Percentiles rank a stretch among this genome's conserved stretches.
These are phyloP conservation scores for Oreocharis arfaki DNA, from an alignment of 2,113 vertebrate genomes.

Conservation along the genomic window DNA sequence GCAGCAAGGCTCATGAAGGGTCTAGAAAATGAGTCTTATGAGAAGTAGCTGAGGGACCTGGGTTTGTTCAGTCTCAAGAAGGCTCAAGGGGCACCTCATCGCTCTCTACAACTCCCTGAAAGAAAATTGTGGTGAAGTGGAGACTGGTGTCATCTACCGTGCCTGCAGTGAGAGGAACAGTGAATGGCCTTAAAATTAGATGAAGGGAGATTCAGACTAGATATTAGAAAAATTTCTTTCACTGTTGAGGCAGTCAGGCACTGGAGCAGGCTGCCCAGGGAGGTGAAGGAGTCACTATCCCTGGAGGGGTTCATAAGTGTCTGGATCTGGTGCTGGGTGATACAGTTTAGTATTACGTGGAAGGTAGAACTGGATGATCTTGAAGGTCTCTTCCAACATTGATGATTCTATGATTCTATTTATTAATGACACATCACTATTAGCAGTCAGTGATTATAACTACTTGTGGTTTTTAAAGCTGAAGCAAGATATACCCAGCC, in stretches of 20 bases:
- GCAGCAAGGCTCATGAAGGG: background rate
- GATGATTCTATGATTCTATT: background rate
- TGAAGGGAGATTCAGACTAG: background rate
- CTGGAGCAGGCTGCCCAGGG: background rate
- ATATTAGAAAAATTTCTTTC: background rate
- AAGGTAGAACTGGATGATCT: background rate
- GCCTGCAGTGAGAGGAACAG: background rate
- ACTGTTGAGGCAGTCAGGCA: background rate
- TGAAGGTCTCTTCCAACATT: background rate
- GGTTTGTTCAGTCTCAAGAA: background rate
- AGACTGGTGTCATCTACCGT: rapidly evolving
- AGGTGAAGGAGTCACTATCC: background rate
- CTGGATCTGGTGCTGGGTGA: background rate
- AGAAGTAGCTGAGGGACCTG: background rate
- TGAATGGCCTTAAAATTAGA: background rate
- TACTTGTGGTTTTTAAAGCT: background rate
- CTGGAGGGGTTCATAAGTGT: background rate
- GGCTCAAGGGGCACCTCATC: background rate
- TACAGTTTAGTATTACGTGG: background rate
- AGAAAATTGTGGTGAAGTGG: background rate
- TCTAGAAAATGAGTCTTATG: rapidly evolving
- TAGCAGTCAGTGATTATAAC: background rate
- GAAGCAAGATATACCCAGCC: background rate
- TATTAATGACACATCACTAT: background rate
- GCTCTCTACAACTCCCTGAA: background rate